These are phyloP conservation scores for Kryptopterus vitreolus DNA, from an alignment of 2,797 vertebrate species.

Conservation along the genomic window DNA sequence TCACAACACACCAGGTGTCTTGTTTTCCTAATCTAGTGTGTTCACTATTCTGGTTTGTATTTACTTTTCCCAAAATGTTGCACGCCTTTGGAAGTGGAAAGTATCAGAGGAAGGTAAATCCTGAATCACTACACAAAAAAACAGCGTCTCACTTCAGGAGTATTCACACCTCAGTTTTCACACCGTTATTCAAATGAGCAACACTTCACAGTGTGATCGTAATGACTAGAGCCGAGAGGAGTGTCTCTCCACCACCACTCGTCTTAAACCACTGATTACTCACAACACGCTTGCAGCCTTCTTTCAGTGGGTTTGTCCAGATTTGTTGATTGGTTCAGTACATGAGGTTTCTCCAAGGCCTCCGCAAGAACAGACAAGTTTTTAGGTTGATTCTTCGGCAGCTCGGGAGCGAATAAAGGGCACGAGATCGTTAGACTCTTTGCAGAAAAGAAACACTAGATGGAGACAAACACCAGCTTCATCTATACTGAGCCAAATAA, in stretches of 20 bases:
- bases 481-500: neutral
- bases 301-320: neutral
- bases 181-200: conserved; percentile 5
- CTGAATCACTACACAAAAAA: neutral
- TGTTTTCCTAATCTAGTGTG: no score
- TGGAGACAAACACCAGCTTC: conserved; percentile 58
- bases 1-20: neutral
- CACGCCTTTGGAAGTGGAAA: neutral
- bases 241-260: neutral
- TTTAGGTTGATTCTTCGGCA: no score
- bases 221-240: neutral
- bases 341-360: neutral
- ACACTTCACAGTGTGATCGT: conserved; percentile 2
- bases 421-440: neutral
- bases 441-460: conserved; percentile 55
- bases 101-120: neutral
- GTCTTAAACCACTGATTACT: neutral
- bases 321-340: neutral
- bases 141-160: neutral
- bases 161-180: conserved; percentile 7
- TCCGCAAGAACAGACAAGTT: no score
- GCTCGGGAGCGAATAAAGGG: no score
- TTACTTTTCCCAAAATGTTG: neutral
- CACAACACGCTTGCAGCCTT: no score
- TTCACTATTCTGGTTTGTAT: no score